Evolutionary conservation across 1,140 invertebrate genomes (phyloP).

Genomic region (Drusus annulatus): DNA sequence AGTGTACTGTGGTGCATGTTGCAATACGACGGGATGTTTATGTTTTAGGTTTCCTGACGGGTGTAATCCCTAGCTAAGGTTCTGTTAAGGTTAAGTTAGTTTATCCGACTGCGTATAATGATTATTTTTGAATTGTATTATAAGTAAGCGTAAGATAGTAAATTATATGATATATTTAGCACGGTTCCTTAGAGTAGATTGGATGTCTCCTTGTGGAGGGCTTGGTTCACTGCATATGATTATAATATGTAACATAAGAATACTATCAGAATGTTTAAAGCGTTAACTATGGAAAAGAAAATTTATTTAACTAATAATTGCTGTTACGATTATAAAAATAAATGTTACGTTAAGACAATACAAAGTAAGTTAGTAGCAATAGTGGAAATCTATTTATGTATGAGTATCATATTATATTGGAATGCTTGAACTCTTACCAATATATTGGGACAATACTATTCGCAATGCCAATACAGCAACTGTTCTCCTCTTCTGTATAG

Average conservation of each 20-base stretch:
- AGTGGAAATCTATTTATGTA: conserved; percentile 58
- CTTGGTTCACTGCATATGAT: conserved; percentile 43
- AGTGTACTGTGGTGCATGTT: too few relatives aligned
- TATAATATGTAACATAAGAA: conserved; percentile 52
- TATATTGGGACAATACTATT: conserved; percentile 54
- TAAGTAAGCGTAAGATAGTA: conserved; percentile 50
- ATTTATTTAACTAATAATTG: conserved; percentile 59
- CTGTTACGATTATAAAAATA: conserved; percentile 56
- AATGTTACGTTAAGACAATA: conserved; percentile 60
- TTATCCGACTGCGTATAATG: conserved; percentile 56
- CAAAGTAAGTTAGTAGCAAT: conserved; percentile 55
- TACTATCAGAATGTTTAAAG: conserved; percentile 48
- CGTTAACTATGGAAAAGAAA: conserved; percentile 58
- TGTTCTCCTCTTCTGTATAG: conserved; percentile 57
- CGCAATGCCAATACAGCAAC: conserved; percentile 35
- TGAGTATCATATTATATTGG: conserved; percentile 47
- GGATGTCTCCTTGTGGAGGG: conserved; percentile 29
- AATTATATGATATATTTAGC: conserved; percentile 54
- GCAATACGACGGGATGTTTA: background rate
- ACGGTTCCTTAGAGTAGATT: conserved; percentile 56
- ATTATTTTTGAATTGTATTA: conserved; percentile 59
- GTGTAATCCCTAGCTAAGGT: conserved; percentile 45
- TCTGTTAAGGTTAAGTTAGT: conserved; percentile 51
- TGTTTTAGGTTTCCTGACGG: conserved; percentile 38
- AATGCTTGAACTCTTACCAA: conserved; percentile 55